Base-by-base conservation (phyloP, 2,888 invertebrate genomes). In the Drosophila maculinotata region DNA sequence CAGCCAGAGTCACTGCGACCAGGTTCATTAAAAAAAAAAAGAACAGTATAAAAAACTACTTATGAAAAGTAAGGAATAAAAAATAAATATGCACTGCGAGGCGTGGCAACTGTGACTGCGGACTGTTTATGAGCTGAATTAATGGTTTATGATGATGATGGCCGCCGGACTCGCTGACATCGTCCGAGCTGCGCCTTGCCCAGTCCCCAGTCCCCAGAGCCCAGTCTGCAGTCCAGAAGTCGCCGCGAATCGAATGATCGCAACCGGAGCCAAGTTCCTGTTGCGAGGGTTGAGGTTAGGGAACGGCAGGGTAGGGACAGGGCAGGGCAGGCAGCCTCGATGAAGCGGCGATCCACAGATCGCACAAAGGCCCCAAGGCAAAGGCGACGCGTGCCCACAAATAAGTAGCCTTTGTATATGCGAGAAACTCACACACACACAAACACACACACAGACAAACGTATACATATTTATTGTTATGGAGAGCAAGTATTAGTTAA, bases 81-180 rank as follows among this genome's bases (percentile, higher is more conserved):
- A 28, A 28, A 23, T 15, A 15, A 30, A 36, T 14, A 33, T 51
- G 39, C 39, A 30, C 31, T 49, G 62, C 23, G 58, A 62, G 83
- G 83, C 83, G 77, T 79, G 79, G 68, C 81, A 57, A 31, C 53
- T 49, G 31, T 12, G 48, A 42, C 35, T 36, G 23, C 36, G 39
- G 26, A 64, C n/a, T 65, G 39, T 77, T 83, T 79, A 83, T 80
- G 79, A 83, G 69, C 69, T 56, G 65, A 79, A 83, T 79, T 79
- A 83, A 83, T 83, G 80, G 78, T 59, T 80, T 76, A 68, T 77
- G 83, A 65, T 76, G 79, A 64, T 76, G 71, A 76, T 82, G 79
- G 79, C 70, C 64, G 73, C 67, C 68, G 49, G 68, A 58, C 52
- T 54, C 48, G 48, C 56, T 33, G 66, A 49, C 70, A 20, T 39